phyloP scores from a whole-genome alignment of 2,113 vertebrate genomes.

The Egretta garzetta region DNA sequence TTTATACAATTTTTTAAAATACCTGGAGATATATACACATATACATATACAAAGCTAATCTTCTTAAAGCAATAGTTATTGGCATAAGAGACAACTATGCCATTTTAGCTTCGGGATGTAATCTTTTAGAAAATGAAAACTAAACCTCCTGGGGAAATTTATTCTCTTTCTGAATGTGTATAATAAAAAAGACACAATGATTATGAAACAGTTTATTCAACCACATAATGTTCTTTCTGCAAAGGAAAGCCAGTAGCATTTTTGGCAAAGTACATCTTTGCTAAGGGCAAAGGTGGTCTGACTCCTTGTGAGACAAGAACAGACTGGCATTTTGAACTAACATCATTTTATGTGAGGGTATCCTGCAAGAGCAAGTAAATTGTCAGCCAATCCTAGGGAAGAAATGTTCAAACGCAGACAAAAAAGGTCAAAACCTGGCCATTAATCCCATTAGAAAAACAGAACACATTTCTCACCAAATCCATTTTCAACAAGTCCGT shows the following conservation, averaged over 20 bases:
- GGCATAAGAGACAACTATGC: background rate
- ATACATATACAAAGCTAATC: background rate
- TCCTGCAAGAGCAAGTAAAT: background rate
- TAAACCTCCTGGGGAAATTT: background rate
- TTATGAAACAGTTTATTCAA: background rate
- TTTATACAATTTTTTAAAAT: background rate
- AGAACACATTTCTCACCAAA: background rate
- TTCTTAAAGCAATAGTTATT: background rate
- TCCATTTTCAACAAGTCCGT: background rate
- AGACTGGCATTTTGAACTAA: background rate
- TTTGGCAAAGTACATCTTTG: background rate
- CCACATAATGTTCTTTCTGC: background rate
- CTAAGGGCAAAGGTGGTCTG: background rate
- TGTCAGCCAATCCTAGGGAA: background rate
- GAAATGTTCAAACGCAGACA: background rate
- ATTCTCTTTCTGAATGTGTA: background rate
- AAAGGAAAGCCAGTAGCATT: background rate
- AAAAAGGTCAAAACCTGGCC: background rate
- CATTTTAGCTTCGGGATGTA: fast-evolving
- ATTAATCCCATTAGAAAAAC: background rate
- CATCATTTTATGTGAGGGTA: background rate
- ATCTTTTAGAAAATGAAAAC: background rate
- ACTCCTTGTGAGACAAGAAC: background rate
- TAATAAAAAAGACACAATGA: background rate
- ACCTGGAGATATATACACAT: background rate